Evolutionary conservation across 1,140 invertebrate genomes (phyloP).

Genomic region (Musca vetustissima): DNA sequence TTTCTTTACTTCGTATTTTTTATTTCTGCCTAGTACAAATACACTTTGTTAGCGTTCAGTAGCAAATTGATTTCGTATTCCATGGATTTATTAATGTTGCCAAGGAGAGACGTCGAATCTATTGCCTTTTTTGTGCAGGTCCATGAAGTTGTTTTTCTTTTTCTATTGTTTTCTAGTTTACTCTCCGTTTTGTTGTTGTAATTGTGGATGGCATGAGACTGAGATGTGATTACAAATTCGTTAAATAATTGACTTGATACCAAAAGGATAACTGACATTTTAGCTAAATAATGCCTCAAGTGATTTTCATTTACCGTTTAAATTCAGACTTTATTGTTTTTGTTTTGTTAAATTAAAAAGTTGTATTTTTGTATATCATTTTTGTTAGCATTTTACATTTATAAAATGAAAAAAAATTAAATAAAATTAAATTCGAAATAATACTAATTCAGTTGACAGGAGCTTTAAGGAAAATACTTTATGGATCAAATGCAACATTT

Average conservation of each 20-base stretch:
- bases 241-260: constrained; percentile 24
- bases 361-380: too few species aligned
- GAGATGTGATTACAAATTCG: constrained; percentile 21
- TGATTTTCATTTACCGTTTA: constrained; percentile 18
- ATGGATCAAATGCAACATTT: too few species aligned
- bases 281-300: constrained; percentile 21
- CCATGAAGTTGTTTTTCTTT: not conserved
- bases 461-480: too few species aligned
- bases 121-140: not conserved
- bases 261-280: constrained; percentile 24
- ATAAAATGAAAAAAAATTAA: too few species aligned
- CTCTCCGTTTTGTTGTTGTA: not conserved
- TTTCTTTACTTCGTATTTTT: not conserved
- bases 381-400: too few species aligned
- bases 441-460: too few species aligned
- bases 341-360: too few species aligned
- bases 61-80: constrained; percentile 28
- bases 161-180: constrained; percentile 4
- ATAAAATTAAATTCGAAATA: too few species aligned
- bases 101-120: too few species aligned
- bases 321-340: too few species aligned
- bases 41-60: constrained; percentile 19
- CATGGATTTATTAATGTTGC: not conserved
- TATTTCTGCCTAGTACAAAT: not conserved
- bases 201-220: not conserved